Percentiles rank a stretch among this genome's conserved stretches.
phyloP scores from a whole-genome alignment of 2,113 vertebrate genomes.

The Toxostoma redivivum region DNA sequence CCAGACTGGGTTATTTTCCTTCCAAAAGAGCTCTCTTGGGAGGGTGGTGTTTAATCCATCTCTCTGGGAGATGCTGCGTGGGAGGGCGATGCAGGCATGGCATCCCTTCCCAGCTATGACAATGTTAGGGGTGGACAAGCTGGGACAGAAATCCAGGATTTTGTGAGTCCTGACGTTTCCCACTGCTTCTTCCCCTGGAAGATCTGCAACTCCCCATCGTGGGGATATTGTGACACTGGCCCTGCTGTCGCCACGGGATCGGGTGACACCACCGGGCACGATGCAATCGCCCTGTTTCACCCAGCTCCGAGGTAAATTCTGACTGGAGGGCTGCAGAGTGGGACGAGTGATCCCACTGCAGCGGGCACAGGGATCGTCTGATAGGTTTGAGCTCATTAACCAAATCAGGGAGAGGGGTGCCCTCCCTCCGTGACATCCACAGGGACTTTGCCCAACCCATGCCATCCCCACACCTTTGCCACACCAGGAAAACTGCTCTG shows the following conservation, averaged over 20 bases:
- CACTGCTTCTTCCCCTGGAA: neutral
- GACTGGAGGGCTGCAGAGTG: neutral
- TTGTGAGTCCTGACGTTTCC: neutral
- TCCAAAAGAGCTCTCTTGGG: neutral
- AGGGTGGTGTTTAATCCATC: neutral
- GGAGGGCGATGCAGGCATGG: neutral
- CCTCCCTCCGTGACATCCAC: neutral
- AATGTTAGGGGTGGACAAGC: neutral
- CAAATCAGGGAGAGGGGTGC: neutral
- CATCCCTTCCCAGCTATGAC: neutral
- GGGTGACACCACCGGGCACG: neutral
- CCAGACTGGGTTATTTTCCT: neutral
- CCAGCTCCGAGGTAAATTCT: neutral
- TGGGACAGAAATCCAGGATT: neutral
- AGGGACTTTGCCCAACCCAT: neutral
- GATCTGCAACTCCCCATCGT: accelerated
- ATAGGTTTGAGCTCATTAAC: neutral
- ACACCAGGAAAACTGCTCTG: neutral
- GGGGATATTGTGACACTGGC: neutral
- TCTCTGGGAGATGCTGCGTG: neutral
- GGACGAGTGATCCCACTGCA: neutral
- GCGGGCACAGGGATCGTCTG: neutral
- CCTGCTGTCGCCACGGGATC: neutral
- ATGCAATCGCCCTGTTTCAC: neutral
- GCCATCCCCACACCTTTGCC: neutral